Evolutionary conservation across 1,140 invertebrate genomes (phyloP).

Genomic region (Zaprionus ornatus): DNA sequence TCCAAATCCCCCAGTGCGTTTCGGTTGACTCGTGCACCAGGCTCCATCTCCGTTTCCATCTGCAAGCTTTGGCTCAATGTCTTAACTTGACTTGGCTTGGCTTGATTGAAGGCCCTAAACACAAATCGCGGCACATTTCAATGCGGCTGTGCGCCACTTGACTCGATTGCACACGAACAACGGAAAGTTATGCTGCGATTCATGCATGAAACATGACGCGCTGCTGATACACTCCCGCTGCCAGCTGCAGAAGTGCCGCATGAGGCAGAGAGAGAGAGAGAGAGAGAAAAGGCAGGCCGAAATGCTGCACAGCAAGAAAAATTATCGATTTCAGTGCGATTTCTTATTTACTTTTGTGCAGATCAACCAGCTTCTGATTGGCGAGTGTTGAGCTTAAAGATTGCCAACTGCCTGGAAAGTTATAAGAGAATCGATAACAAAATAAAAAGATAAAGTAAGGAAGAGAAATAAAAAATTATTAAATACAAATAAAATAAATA

Average conservation of each 20-base stretch:
- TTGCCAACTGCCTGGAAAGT: not conserved
- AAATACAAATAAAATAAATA: not conserved
- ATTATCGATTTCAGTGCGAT: not conserved
- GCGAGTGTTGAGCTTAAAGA: not conserved
- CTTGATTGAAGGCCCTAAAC: conserved; percentile 58
- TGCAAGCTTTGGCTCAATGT: not conserved
- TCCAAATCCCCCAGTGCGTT: not conserved
- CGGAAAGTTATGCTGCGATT: conserved; percentile 74
- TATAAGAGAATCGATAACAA: too few species aligned
- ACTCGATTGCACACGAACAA: conserved; percentile 73
- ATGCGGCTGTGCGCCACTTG: conserved; percentile 58
- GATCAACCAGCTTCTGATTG: not conserved
- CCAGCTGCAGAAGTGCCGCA: not conserved
- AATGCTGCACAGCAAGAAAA: not conserved
- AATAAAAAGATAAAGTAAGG: too few species aligned
- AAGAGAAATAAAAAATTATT: too few species aligned
- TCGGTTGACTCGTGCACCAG: not conserved
- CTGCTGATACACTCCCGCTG: conserved; percentile 8
- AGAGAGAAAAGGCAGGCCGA: not conserved
- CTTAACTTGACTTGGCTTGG: conserved; percentile 4
- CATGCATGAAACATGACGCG: conserved; percentile 72
- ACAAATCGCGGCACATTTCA: conserved; percentile 62
- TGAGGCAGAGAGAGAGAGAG: not conserved
- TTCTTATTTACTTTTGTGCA: not conserved
- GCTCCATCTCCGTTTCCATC: not conserved